Evolutionary conservation across 2,888 invertebrate species (phyloP), one percentile per base, ranked within the genome.

Genomic region (Acanthosepion lycidas): DNA sequence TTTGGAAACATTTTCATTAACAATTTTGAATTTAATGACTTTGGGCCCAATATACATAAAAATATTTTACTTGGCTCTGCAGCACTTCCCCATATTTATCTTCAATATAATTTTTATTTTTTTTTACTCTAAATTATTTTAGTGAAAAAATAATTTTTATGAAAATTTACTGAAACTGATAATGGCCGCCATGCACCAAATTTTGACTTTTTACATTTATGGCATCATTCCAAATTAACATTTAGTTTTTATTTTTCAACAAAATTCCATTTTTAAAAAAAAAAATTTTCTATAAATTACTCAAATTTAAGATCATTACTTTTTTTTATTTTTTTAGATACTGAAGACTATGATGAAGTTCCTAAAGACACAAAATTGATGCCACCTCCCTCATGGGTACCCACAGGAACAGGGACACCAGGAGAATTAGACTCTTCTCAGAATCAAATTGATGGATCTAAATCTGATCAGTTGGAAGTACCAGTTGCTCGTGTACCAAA

Each of bases 351-450:
- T 92, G 95, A 96, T 94, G 96, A 96, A 92, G 97, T 97, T 94
- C 97, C 97, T 23, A 96, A 95, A 92, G 97, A 97, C 94, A 94
- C 96, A 18, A 96, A 96, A 92, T 95, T 97, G 94, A 97, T 97
- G 97, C 97, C 97, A 20, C 97, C 97, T 28, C 97, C 97, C 91
- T 96, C 96, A 15, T 97, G 97, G 97, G 96, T 97, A 12, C 97
- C 97, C 15, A 94, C 94, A 28, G 33, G 51, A 26, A 26, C 78
- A 33, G 48, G 92, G 20, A 49, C 26, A 18, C 12, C 33, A 26
- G 92, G 59, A n/a, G 78, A 91, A n/a, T 15, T 91, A 18, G 94
- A 94, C 15, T 91, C n/a, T 5, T 55, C 59, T 78, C 78, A 91
- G 91, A 55, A 49, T 51, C 91, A 78, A 49, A 48, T 51, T 48